Percentiles rank a stretch among this genome's conserved stretches.
These are phyloP conservation scores for Pungitius pungitius DNA, from an alignment of 2,113 vertebrate species.

Conservation along the genomic window DNA sequence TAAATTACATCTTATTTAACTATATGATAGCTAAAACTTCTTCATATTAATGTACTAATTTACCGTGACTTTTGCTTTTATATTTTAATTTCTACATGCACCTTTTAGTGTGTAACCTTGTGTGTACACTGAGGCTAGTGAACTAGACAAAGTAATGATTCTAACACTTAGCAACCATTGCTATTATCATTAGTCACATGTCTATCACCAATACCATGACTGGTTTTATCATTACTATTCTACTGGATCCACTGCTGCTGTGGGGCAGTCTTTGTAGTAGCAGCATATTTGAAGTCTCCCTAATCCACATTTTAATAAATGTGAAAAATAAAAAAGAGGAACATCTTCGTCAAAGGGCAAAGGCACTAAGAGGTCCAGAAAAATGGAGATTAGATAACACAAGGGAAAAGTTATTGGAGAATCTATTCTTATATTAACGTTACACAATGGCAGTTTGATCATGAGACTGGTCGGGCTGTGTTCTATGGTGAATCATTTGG, in stretches of 20 bases:
- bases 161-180: too few species aligned
- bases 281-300: neutral
- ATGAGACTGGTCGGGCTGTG: constrained; percentile 23
- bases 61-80: neutral
- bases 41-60: neutral
- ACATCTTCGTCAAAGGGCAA: neutral
- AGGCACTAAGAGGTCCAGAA: neutral
- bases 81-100: neutral
- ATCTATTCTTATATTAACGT: constrained; percentile 2
- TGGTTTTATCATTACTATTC: too few species aligned
- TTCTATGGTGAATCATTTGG: constrained; percentile 36
- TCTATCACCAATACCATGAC: too few species aligned
- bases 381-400: neutral
- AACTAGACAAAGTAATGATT: neutral
- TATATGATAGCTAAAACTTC: neutral
- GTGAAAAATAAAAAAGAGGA: neutral
- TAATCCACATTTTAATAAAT: neutral
- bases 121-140: neutral
- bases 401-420: constrained; percentile 1
- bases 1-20: neutral
- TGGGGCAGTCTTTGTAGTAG: neutral
- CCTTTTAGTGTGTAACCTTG: neutral
- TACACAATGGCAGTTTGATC: constrained; percentile 8
- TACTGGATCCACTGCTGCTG: neutral
- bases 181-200: too few species aligned